Percentiles rank a stretch among this genome's conserved stretches.
These are phyloP conservation scores for Osmoderma eremita DNA, from an alignment of 2,888 invertebrate species.

Conservation along the genomic window DNA sequence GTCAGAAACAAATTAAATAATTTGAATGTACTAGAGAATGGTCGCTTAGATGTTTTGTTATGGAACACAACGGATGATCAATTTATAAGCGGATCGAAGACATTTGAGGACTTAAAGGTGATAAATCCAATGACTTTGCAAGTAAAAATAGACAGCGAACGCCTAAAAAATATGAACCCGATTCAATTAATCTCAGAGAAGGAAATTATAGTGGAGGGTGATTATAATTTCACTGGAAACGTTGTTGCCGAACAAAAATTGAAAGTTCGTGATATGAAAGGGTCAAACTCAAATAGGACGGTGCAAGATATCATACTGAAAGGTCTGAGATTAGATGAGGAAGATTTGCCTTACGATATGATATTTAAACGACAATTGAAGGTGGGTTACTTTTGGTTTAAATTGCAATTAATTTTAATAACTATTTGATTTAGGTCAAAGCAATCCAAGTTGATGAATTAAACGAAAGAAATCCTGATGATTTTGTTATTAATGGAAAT, in stretches of 20 bases:
- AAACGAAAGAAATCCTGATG: slow-evolving; percentile 62
- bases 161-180: slow-evolving; percentile 63
- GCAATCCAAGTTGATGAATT: slow-evolving; percentile 62
- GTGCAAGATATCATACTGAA: slow-evolving; percentile 56
- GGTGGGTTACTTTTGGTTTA: too few species aligned
- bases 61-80: slow-evolving; percentile 61
- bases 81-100: slow-evolving; percentile 62
- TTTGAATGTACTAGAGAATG: slow-evolving; percentile 61
- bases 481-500: slow-evolving; percentile 62
- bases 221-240: slow-evolving; percentile 63
- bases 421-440: slow-evolving; percentile 52
- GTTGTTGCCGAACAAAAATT: slow-evolving; percentile 63
- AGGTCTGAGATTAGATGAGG: slow-evolving; percentile 58
- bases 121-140: slow-evolving; percentile 62
- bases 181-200: slow-evolving; percentile 61
- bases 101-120: slow-evolving; percentile 63
- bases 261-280: slow-evolving; percentile 57
- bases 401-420: too few species aligned
- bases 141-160: slow-evolving; percentile 64
- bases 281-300: slow-evolving; percentile 51
- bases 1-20: slow-evolving; percentile 64
- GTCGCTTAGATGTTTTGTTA: slow-evolving; percentile 64
- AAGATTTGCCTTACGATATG: slow-evolving; percentile 58
- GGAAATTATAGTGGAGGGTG: slow-evolving; percentile 61
- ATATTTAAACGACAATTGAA: slow-evolving; percentile 58